Evolutionary conservation across 2,888 invertebrate genomes (phyloP).

Genomic region (Bombylius major): DNA sequence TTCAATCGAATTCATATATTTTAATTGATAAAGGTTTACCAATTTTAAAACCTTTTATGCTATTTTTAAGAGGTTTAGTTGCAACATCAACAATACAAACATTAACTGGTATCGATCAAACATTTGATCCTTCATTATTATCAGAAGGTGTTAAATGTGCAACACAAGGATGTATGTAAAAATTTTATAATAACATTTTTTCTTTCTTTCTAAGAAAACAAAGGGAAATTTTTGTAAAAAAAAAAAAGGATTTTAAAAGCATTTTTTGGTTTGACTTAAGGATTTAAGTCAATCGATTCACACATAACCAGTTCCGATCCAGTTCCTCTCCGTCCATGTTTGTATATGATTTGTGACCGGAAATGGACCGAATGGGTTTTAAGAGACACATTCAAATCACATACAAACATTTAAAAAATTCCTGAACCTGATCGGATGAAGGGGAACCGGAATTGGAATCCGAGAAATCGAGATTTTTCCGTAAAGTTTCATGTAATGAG

Average conservation of each 20-base stretch:
- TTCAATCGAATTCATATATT: conserved; percentile 29
- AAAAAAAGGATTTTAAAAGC: not conserved
- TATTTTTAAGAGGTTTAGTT: conserved; percentile 29
- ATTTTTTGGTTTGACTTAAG: not conserved
- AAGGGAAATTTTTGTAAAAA: not conserved
- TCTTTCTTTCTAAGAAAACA: not conserved
- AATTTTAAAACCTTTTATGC: conserved; percentile 28
- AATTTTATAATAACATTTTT: not conserved
- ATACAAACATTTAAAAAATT: too few relatives aligned
- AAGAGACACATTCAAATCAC: too few relatives aligned
- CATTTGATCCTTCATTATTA: conserved; percentile 20
- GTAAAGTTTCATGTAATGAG: too few relatives aligned
- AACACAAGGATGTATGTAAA: conserved; percentile 34
- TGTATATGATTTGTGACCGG: too few relatives aligned
- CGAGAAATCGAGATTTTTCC: too few relatives aligned
- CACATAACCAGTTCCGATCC: too few relatives aligned
- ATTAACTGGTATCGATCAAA: not conserved
- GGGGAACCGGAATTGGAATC: too few relatives aligned
- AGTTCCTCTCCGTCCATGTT: too few relatives aligned
- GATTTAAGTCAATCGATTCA: too few relatives aligned
- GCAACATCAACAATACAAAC: conserved; percentile 22
- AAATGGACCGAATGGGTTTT: too few relatives aligned
- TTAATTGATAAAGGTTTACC: conserved; percentile 29
- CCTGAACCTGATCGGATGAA: too few relatives aligned
- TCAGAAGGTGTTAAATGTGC: conserved; percentile 32